Percentiles rank a stretch among this genome's conserved stretches.
phyloP scores from a whole-genome alignment of 64 coral and sea anemone species.

The Montipora capricornis region DNA sequence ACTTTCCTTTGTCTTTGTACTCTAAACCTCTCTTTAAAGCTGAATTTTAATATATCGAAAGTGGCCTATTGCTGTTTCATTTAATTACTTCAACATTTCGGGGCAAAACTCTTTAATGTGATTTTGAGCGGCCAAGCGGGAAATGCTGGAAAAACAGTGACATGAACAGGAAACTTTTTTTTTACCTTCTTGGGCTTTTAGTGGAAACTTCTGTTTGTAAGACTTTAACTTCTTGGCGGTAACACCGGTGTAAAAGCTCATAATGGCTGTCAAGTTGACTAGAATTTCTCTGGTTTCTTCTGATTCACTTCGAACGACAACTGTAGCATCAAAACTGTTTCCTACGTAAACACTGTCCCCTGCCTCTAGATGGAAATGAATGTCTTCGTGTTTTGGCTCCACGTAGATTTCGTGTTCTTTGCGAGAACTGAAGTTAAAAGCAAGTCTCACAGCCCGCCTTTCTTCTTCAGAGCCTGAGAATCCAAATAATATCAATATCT shows the following conservation, averaged over 20 bases:
- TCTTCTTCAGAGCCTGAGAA: constrained; percentile 58
- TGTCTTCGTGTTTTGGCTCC: constrained; percentile 2
- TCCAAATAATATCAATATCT: background rate
- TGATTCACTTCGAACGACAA: constrained; percentile 43
- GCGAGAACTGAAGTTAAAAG: constrained; percentile 56
- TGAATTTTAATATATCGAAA: no score
- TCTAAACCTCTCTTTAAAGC: no score
- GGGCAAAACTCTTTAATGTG: no score
- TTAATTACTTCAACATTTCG: no score
- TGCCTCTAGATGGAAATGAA: constrained; percentile 18
- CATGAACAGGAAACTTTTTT: background rate
- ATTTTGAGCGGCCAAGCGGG: no score
- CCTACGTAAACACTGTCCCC: constrained; percentile 1
- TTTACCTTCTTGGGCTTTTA: constrained; percentile 33
- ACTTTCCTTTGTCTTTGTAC: no score
- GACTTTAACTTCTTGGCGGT: constrained; percentile 14
- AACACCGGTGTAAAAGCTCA: constrained; percentile 63
- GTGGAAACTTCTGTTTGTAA: constrained; percentile 12
- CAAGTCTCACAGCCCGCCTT: constrained; percentile 47
- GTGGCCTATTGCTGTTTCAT: no score
- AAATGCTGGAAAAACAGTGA: background rate
- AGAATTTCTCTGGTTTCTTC: constrained; percentile 37
- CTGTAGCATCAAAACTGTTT: constrained; percentile 23
- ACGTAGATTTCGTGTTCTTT: constrained; percentile 60
- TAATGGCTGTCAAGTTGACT: constrained; percentile 21